Evolutionary conservation across 2,888 invertebrate genomes (phyloP).

Genomic region (Cephus pygmeus): DNA sequence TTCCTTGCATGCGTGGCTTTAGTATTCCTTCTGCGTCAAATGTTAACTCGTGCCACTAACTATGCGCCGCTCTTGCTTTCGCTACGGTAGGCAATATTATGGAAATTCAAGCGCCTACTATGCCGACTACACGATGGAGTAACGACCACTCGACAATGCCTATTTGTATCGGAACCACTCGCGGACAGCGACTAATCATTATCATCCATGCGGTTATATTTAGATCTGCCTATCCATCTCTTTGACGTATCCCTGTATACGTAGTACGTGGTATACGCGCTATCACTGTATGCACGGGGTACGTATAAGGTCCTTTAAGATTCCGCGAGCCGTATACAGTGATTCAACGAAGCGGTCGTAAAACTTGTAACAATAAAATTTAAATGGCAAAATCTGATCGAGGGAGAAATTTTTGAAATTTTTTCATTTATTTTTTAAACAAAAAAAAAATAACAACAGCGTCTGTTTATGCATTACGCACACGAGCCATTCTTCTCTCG

Average conservation of each 20-base stretch:
- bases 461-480: neutral
- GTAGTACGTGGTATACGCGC: neutral
- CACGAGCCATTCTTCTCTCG: neutral
- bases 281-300: neutral
- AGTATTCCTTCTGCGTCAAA: slow-evolving; percentile 62
- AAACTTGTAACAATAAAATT: neutral
- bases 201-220: slow-evolving; percentile 35
- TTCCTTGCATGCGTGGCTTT: slow-evolving; percentile 33
- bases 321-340: neutral
- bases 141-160: slow-evolving; percentile 37
- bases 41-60: slow-evolving; percentile 58
- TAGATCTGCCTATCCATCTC: slow-evolving; percentile 19
- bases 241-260: neutral
- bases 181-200: slow-evolving; percentile 46
- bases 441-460: neutral
- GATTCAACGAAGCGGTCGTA: neutral
- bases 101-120: slow-evolving; percentile 37
- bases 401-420: neutral
- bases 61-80: slow-evolving; percentile 45
- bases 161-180: slow-evolving; percentile 48
- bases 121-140: slow-evolving; percentile 24
- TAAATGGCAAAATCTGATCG: neutral
- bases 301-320: neutral
- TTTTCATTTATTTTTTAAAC: neutral
- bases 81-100: slow-evolving; percentile 41